Conservation (phyloP, 2,888 invertebrate genomes). For the Merodon equestris region DNA sequence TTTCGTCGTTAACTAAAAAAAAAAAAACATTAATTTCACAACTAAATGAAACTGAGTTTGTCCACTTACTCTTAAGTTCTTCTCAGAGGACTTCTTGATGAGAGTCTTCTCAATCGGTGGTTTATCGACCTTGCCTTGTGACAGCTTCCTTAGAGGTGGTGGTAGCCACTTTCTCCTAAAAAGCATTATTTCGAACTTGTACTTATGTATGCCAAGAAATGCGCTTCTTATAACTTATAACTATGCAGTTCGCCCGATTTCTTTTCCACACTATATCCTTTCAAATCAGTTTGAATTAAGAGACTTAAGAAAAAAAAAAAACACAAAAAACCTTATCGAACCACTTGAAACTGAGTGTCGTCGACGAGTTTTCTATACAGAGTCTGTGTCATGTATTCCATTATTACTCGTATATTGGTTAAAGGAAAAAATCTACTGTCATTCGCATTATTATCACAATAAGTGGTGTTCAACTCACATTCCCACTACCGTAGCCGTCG, state of each 20-base stretch:
- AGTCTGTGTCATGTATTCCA: constrained; percentile 34
- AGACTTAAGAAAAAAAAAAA: constrained; percentile 16
- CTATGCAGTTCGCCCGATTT: constrained; percentile 7
- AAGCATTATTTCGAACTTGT: constrained; percentile 69
- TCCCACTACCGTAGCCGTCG: constrained; percentile 56
- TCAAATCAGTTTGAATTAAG: constrained; percentile 30
- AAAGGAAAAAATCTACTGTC: constrained; percentile 36
- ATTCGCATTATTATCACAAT: constrained; percentile 52
- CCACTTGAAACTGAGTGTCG: constrained; percentile 38
- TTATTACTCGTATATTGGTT: too few relatives aligned
- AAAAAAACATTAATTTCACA: constrained; percentile 28
- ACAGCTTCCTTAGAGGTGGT: constrained; percentile 91
- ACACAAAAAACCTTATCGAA: constrained; percentile 30
- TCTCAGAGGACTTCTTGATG: constrained; percentile 90
- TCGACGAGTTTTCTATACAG: constrained; percentile 32
- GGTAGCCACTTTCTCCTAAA: constrained; percentile 93
- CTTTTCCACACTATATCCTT: constrained; percentile 23
- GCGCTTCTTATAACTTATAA: not conserved
- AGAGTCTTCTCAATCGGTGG: constrained; percentile 81
- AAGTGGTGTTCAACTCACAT: constrained; percentile 65
- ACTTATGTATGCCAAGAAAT: constrained; percentile 7
- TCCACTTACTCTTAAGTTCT: constrained; percentile 87
- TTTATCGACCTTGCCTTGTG: constrained; percentile 92
- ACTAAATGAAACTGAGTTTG: not conserved
- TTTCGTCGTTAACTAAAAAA: constrained; percentile 73